phyloP scores from a whole-genome alignment of 2,888 invertebrate genomes.

The Aromia moschata region DNA sequence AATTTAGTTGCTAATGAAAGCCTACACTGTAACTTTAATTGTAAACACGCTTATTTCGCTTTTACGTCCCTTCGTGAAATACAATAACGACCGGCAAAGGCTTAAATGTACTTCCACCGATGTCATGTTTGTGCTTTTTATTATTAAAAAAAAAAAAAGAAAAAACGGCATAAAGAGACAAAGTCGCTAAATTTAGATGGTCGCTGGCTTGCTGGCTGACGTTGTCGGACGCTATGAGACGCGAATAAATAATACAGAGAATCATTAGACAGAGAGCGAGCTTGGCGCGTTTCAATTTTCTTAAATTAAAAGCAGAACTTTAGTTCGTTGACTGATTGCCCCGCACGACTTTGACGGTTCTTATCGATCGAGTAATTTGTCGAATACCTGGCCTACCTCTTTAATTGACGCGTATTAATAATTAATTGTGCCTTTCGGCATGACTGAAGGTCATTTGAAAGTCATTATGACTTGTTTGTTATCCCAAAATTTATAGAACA shows the following conservation, averaged over 20 bases:
- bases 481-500: too few species aligned
- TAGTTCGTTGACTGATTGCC: conserved; percentile 1
- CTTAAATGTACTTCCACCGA: conserved; percentile 4
- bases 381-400: too few species aligned
- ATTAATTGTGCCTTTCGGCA: too few species aligned
- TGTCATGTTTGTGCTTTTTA: conserved; percentile 6
- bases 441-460: too few species aligned
- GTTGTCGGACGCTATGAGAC: background rate
- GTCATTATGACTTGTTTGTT: too few species aligned
- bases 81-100: conserved; percentile 11
- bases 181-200: background rate
- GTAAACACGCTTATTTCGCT: conserved; percentile 27
- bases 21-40: conserved; percentile 30
- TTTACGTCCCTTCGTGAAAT: conserved; percentile 27
- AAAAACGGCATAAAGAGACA: conserved; percentile 12
- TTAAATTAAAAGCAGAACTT: background rate
- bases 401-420: too few species aligned
- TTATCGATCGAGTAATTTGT: too few species aligned
- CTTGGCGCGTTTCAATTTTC: background rate
- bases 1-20: conserved; percentile 39
- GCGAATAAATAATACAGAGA: background rate
- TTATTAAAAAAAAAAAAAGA: conserved; percentile 9
- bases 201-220: too few species aligned
- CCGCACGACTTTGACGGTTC: too few species aligned
- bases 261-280: background rate